Base-by-base conservation (phyloP, 2,888 invertebrate genomes). In the Oligia latruncula region DNA sequence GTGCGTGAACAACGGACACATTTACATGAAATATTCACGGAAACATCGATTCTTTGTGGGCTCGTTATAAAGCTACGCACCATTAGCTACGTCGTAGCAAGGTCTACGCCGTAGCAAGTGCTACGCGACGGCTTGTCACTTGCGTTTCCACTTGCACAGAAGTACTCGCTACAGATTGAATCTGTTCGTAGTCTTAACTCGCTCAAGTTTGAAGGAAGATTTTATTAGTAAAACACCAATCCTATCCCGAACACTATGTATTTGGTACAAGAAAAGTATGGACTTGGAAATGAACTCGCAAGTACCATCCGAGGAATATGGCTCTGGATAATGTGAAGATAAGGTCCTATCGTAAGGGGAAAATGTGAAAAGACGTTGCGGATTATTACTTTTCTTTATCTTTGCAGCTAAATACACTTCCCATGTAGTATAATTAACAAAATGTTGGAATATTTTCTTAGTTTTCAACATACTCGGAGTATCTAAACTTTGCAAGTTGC, bases 11-110 rank as follows among this genome's bases (percentile, higher is more conserved):
- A 72, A 6, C 29, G 15, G 55, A 64, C 49, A 70, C 65, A 81
- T 85, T 85, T 76, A 79, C 84, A 84, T 83, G 68, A 77, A 74
- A 72, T 80, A 84, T 77, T 62, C 29, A 75, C 62, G 60, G 15
- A 60, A 15, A 43, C 74, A 68, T 87, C 52, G 23, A 65, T 74
- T 67, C 4, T 64, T 66, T 49, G 15, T 68, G 13, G 15, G 20
- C 11, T 81, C 15, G 3, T 13, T 55, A 23, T 66, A 62, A n/a
- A 40, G 46, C 40, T 46, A 70, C 40, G 35, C 49, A 40, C 5
- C 2, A 3, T 29, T 20, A 15, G 52, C 65, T 84, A 66, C 60
- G 60, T 11, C 52, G 65, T 81, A 84, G 84, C 13, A 29, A 23
- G 9, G 23, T 35, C 78, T 83, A 65, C 78, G 83, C 40, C 79